Percentiles rank a stretch among this genome's conserved stretches.
Conservation (phyloP, 64 coral and sea anemone species). For the Anthopleura sola region DNA sequence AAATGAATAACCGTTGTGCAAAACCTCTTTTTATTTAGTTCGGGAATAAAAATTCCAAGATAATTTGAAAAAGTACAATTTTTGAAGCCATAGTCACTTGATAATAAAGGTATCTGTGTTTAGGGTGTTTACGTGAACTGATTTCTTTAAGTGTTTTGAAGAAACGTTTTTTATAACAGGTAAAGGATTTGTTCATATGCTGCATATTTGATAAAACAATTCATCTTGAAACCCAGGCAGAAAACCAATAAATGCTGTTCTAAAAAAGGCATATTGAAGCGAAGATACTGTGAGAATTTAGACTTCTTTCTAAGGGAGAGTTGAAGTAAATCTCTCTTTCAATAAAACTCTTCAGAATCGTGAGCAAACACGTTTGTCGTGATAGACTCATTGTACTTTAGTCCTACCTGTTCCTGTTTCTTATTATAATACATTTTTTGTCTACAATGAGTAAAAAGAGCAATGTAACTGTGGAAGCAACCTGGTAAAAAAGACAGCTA, state of each 20-base stretch:
- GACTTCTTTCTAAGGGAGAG: background rate
- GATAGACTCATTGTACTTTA: background rate
- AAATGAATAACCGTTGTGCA: background rate
- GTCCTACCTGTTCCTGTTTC: background rate
- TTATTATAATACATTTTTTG: background rate
- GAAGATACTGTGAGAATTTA: too few relatives aligned
- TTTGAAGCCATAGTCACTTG: background rate
- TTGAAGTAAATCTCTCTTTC: background rate
- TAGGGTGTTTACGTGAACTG: background rate
- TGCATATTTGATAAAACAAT: background rate
- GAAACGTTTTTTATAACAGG: background rate
- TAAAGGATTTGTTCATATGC: background rate
- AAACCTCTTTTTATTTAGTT: background rate
- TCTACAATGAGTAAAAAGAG: background rate
- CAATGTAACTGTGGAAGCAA: slow-evolving; percentile 3
- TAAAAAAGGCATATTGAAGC: too few relatives aligned
- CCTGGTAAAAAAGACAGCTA: background rate
- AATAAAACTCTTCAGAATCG: background rate
- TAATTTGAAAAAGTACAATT: background rate
- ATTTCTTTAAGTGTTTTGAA: background rate
- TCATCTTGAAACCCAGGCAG: background rate
- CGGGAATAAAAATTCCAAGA: background rate
- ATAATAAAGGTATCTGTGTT: background rate
- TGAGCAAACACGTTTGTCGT: background rate
- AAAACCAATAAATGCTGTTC: too few relatives aligned